A percentile compares a stretch with the other conserved stretches of the same genome.
Evolutionary conservation across 2,113 vertebrate genomes (phyloP).

Genomic region (Rhegmatorhina hoffmannsi): DNA sequence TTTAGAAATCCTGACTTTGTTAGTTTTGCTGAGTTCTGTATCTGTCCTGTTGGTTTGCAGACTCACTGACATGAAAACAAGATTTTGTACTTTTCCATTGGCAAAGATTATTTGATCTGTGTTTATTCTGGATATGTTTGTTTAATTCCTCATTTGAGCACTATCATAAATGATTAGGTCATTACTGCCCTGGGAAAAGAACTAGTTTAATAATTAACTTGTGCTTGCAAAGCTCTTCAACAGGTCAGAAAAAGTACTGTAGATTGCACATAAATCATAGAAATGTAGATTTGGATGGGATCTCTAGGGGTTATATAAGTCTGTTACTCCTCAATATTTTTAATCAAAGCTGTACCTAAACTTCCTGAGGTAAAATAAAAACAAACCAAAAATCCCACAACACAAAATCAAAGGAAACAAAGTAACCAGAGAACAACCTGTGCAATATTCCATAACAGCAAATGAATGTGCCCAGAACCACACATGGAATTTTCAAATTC

Average conservation of each 20-base stretch:
- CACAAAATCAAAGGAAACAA: neutral
- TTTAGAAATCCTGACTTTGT: neutral
- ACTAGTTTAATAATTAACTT: slow-evolving; percentile 41
- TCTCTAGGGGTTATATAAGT: neutral
- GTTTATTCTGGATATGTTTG: slow-evolving; percentile 37
- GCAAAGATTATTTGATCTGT: neutral
- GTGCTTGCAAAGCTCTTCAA: neutral
- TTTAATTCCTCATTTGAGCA: slow-evolving; percentile 24
- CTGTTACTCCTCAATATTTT: slow-evolving; percentile 2
- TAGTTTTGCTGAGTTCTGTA: neutral
- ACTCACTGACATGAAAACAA: neutral
- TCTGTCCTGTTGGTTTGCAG: neutral
- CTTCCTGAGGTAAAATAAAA: neutral
- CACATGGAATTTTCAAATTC: neutral
- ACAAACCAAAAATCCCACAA: neutral
- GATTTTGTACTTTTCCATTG: slow-evolving; percentile 12
- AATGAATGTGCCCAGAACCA: neutral
- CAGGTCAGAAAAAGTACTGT: neutral
- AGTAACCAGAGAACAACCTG: neutral
- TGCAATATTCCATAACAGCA: neutral
- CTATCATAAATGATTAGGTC: slow-evolving; percentile 28
- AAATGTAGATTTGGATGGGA: neutral
- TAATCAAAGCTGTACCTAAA: neutral
- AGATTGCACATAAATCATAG: neutral
- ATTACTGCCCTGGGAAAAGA: slow-evolving; percentile 18